These are phyloP conservation scores for Pelagia noctiluca DNA, from an alignment of 30 jellyfish, hydroid and myxozoan species.

Conservation along the genomic window DNA sequence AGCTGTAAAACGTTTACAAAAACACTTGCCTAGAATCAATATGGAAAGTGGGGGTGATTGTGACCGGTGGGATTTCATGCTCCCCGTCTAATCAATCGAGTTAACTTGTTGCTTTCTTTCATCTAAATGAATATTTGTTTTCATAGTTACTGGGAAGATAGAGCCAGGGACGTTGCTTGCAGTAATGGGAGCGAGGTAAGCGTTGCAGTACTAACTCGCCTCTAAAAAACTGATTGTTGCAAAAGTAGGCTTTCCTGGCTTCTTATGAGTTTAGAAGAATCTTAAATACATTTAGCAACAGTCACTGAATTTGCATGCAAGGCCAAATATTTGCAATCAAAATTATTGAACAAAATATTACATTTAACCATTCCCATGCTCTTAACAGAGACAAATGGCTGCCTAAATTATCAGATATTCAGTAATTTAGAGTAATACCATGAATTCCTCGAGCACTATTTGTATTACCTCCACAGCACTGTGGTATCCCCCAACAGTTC, in stretches of 20 bases:
- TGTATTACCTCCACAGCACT: no score
- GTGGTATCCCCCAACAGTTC: no score
- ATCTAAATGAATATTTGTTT: slow-evolving; percentile 3
- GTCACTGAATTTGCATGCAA: background rate
- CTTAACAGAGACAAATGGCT: no score
- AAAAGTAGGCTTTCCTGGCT: background rate
- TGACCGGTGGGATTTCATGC: background rate
- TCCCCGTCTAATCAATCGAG: background rate
- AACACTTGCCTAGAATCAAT: no score
- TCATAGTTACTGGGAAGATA: slow-evolving; percentile 82
- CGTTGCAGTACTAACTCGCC: background rate
- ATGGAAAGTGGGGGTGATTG: background rate
- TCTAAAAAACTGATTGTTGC: no score
- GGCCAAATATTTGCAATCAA: background rate
- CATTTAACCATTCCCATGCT: no score
- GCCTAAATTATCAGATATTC: no score
- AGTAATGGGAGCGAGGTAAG: slow-evolving; percentile 97
- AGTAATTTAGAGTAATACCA: no score
- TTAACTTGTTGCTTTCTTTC: background rate
- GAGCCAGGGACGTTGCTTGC: slow-evolving; percentile 93
- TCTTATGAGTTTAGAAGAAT: background rate
- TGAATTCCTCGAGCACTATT: no score
- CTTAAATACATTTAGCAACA: background rate
- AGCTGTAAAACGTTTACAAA: no score
- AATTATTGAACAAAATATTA: no score